Percentiles rank a stretch among this genome's conserved stretches.
Conservation (phyloP, 2,888 invertebrate species). For the Coenonympha glycerion region DNA sequence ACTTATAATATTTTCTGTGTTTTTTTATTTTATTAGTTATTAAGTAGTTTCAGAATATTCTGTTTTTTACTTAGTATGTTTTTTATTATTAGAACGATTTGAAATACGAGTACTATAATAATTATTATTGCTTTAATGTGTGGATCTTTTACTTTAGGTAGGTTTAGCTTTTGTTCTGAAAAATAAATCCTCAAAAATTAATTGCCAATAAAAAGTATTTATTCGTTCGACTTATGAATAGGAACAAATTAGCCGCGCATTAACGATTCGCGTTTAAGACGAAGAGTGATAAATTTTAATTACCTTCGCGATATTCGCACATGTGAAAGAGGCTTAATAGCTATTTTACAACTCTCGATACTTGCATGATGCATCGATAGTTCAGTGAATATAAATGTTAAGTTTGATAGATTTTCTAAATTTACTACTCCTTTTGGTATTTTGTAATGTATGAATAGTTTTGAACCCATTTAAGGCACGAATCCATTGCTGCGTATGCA, state of each 20-base stretch:
- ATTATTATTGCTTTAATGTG: no score
- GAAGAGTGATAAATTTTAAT: constrained; percentile 57
- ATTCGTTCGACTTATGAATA: constrained; percentile 35
- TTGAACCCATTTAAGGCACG: no score
- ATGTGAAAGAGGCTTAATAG: constrained; percentile 42
- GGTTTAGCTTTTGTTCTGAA: neutral
- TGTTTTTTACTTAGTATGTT: no score
- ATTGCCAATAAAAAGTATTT: constrained; percentile 22
- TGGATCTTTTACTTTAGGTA: no score
- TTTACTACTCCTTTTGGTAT: constrained; percentile 12
- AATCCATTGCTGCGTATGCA: no score
- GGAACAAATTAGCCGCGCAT: constrained; percentile 40
- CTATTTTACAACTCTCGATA: constrained; percentile 36
- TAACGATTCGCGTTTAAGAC: constrained; percentile 44
- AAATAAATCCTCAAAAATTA: constrained; percentile 1
- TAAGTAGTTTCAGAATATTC: no score
- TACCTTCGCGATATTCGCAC: constrained; percentile 41
- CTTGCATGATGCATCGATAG: constrained; percentile 49
- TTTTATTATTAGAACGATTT: no score
- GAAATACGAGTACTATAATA: no score
- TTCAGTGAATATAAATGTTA: constrained; percentile 35
- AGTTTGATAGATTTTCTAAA: constrained; percentile 19
- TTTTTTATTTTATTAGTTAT: no score
- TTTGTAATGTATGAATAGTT: constrained; percentile 2
- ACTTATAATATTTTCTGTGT: no score